Conservation (phyloP, 2,888 invertebrate species). For the Sinodicranocentrus sp. region DNA sequence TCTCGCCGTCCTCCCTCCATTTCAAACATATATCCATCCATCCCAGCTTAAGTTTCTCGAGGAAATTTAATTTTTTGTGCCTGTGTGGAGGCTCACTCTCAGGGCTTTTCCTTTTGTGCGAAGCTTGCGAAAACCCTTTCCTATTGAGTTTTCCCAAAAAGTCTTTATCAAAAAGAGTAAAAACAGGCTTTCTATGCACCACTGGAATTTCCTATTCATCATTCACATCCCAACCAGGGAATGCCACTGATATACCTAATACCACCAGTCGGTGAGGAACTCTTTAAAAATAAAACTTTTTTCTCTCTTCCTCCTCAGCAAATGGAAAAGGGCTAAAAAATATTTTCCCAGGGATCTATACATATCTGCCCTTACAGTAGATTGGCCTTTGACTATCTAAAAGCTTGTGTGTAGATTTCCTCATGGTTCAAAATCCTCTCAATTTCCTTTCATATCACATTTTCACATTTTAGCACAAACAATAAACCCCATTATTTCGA, state of each 20-base stretch:
- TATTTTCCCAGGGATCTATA: no score
- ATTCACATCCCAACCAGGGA: conserved; percentile 20
- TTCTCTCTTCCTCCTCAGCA: not conserved
- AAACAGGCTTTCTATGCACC: not conserved
- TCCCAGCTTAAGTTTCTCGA: not conserved
- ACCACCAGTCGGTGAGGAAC: no score
- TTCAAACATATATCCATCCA: not conserved
- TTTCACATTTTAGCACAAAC: no score
- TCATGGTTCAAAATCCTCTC: no score
- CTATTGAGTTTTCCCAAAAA: not conserved
- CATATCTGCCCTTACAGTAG: no score
- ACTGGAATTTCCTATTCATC: conserved; percentile 12
- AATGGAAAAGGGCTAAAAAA: no score
- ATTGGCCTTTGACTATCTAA: no score
- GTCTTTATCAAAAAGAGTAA: not conserved
- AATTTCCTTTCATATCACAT: no score
- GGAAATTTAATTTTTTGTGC: not conserved
- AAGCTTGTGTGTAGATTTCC: no score
- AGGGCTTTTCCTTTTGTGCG: conserved; percentile 1
- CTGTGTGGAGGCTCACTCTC: not conserved
- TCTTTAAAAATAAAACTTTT: conserved; percentile 7
- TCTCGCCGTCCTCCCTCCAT: conserved; percentile 8
- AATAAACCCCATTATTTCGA: no score
- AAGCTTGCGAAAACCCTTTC: conserved; percentile 11
- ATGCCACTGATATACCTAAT: not conserved